These are phyloP conservation scores for Pipistrellus nathusii DNA, from an alignment of 2,797 vertebrate species.

Conservation along the genomic window DNA sequence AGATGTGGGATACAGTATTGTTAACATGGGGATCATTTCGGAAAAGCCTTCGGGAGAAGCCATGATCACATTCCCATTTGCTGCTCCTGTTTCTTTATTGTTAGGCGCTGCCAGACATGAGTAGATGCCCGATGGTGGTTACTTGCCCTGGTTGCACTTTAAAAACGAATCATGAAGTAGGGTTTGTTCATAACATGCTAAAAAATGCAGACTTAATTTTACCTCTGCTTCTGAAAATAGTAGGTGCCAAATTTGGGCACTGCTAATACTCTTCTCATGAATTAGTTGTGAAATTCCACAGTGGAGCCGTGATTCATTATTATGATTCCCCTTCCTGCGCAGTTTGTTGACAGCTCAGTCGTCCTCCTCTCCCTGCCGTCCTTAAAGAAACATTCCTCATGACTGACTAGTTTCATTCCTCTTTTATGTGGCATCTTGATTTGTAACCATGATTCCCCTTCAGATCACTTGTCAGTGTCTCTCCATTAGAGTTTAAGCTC, in stretches of 20 bases:
- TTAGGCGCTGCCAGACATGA: background rate
- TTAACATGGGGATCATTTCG: background rate
- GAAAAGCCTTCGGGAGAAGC: background rate
- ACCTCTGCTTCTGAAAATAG: constrained; percentile 25
- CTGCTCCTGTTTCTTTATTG: background rate
- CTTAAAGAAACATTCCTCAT: background rate
- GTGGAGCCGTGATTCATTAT: constrained; percentile 1
- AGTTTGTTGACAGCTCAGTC: background rate
- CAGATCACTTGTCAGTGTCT: background rate
- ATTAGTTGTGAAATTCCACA: constrained; percentile 37
- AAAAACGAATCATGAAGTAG: background rate
- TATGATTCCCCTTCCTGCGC: background rate
- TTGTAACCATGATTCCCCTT: background rate
- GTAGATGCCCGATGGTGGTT: background rate
- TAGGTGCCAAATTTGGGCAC: background rate
- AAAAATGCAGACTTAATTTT: constrained; percentile 53
- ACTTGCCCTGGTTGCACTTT: background rate
- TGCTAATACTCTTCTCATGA: background rate
- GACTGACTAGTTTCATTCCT: background rate
- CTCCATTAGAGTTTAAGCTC: background rate
- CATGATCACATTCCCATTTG: background rate
- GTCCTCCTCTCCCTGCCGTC: background rate
- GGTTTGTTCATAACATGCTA: background rate
- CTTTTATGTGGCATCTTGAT: background rate
- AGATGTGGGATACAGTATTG: background rate